A percentile compares a stretch with the other conserved stretches of the same genome.
Conservation (phyloP, 2,113 vertebrate species). For the Ictalurus furcatus region DNA sequence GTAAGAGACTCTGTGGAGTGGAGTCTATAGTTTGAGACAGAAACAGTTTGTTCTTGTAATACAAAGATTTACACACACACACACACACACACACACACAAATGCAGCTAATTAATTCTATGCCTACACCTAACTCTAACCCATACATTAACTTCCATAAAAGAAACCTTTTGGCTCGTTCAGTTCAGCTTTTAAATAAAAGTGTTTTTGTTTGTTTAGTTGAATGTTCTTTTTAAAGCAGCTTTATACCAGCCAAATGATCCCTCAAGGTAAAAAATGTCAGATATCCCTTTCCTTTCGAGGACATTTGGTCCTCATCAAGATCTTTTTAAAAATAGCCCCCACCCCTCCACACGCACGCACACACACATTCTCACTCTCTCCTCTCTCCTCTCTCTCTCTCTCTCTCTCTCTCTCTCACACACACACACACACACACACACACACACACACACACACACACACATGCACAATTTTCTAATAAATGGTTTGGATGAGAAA, state of each 20-base stretch:
- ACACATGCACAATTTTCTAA: slow-evolving; percentile 15
- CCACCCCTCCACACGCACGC: neutral
- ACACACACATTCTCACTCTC: neutral
- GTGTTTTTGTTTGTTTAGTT: neutral
- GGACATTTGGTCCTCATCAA: neutral
- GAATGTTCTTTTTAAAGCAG: neutral
- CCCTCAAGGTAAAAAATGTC: neutral
- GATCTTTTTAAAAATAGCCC: neutral
- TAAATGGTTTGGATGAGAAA: slow-evolving; percentile 21
- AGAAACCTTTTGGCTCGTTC: neutral
- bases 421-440: no score
- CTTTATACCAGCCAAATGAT: neutral
- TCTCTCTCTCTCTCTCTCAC: neutral
- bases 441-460: slow-evolving; percentile 30
- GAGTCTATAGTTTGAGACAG: slow-evolving; percentile 16
- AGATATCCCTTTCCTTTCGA: neutral
- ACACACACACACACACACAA: slow-evolving; percentile 32
- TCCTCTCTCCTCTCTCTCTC: no score
- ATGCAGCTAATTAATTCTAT: neutral
- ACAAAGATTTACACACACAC: slow-evolving; percentile 45
- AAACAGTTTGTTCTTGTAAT: slow-evolving; percentile 9
- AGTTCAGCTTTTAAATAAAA: neutral
- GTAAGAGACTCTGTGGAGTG: slow-evolving; percentile 16
- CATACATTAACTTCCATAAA: neutral
- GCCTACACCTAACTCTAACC: neutral